These are phyloP conservation scores for Crossaster papposus DNA, from an alignment of 53 echinoderm and acorn worm species.

Conservation along the genomic window DNA sequence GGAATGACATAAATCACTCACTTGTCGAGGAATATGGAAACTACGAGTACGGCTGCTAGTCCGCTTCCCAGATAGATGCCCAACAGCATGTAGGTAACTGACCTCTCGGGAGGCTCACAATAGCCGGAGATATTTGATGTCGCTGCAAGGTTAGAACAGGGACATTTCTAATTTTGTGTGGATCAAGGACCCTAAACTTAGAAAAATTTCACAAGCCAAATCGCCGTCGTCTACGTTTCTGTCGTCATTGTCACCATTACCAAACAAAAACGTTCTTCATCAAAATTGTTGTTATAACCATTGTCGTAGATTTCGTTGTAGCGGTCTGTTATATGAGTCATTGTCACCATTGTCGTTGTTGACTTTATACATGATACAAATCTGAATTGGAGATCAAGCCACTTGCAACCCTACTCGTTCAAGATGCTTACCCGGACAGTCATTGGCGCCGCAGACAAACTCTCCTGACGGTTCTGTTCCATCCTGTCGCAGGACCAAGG, in stretches of 20 bases:
- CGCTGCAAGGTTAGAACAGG: not conserved
- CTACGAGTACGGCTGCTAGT: slow-evolving; percentile 69
- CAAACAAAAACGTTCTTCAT: no score
- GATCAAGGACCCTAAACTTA: no score
- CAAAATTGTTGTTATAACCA: not conserved
- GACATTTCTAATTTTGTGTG: not conserved
- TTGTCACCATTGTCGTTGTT: no score
- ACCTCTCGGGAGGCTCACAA: slow-evolving; percentile 74
- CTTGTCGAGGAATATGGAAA: slow-evolving; percentile 73
- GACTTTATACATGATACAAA: no score
- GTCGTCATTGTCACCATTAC: no score
- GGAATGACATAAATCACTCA: slow-evolving; percentile 22
- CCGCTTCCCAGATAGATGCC: slow-evolving; percentile 78
- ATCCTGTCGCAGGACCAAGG: slow-evolving; percentile 72
- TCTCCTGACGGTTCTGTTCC: not conserved
- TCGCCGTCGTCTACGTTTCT: no score
- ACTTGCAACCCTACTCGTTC: not conserved
- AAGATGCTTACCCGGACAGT: slow-evolving; percentile 74
- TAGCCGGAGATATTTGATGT: slow-evolving; percentile 54
- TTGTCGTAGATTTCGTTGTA: not conserved
- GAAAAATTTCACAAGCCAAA: no score
- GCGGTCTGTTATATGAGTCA: no score
- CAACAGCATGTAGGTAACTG: slow-evolving; percentile 72
- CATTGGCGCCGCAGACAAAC: slow-evolving; percentile 79
- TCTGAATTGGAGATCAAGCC: not conserved